phyloP scores from a whole-genome alignment of 1,140 invertebrate genomes.

The Heliconius congener region DNA sequence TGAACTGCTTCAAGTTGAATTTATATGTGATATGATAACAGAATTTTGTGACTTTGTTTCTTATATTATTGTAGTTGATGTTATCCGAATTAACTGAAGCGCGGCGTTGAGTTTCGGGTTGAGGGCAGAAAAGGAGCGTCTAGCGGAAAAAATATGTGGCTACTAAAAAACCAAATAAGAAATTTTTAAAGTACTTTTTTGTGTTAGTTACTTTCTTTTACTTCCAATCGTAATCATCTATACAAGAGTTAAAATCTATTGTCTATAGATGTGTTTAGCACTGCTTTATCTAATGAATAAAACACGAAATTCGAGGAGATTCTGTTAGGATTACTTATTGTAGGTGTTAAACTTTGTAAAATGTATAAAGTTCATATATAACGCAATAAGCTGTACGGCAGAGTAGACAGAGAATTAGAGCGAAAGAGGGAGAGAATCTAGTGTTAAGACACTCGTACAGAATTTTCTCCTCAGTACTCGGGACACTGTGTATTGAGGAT shows the following conservation, averaged over 20 bases:
- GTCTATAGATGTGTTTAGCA: constrained; percentile 15
- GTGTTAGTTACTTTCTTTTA: not conserved
- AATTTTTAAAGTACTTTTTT: no score
- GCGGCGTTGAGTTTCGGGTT: no score
- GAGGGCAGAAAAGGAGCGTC: no score
- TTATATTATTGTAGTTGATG: not conserved
- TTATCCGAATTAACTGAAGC: no score
- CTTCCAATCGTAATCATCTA: not conserved
- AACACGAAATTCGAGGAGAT: constrained; percentile 12
- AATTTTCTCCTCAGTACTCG: no score
- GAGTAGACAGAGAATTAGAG: no score
- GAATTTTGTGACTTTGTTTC: not conserved
- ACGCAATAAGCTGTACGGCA: not conserved
- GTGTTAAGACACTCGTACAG: no score
- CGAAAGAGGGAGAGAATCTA: no score
- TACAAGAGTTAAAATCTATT: not conserved
- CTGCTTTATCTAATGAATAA: constrained; percentile 19
- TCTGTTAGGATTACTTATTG: not conserved
- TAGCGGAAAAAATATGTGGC: no score
- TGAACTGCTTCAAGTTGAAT: not conserved
- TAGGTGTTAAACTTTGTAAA: not conserved
- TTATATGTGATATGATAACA: not conserved
- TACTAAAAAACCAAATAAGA: no score
- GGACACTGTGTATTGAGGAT: no score
- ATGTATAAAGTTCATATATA: not conserved